phyloP scores from a whole-genome alignment of 1,140 invertebrate genomes.

The Drosophila punjabiensis region DNA sequence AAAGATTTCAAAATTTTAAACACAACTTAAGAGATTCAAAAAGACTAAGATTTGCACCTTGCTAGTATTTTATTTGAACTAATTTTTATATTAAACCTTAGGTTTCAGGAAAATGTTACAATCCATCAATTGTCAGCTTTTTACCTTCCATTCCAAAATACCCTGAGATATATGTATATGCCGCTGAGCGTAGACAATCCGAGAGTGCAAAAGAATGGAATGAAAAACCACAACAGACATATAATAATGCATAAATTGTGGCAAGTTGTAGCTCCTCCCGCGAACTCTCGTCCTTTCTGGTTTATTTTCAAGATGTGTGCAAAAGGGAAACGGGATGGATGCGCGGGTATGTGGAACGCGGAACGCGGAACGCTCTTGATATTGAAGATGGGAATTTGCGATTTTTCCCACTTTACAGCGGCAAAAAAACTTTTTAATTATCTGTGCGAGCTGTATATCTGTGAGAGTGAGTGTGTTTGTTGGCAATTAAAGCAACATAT shows the following conservation, averaged over 20 bases:
- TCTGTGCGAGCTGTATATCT: conserved; percentile 15
- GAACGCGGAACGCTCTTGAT: conserved; percentile 1
- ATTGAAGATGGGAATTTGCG: conserved; percentile 48
- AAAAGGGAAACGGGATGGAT: background rate
- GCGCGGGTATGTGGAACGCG: background rate
- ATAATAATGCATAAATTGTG: conserved; percentile 68
- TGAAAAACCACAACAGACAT: conserved; percentile 24
- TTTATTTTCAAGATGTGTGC: conserved; percentile 18
- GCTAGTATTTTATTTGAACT: no score
- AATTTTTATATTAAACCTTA: background rate
- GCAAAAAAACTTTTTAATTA: conserved; percentile 48
- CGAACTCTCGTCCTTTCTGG: background rate
- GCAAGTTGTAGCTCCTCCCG: conserved; percentile 34
- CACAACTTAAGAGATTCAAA: background rate
- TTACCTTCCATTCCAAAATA: background rate
- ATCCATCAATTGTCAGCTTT: background rate
- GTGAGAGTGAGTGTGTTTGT: conserved; percentile 14
- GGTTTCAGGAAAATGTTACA: background rate
- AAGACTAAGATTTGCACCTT: accelerated
- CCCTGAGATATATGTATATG: background rate
- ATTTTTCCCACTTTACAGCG: conserved; percentile 46
- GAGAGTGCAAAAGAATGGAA: conserved; percentile 30
- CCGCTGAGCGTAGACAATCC: background rate
- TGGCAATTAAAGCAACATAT: conserved; percentile 54
- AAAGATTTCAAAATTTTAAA: background rate